phyloP scores from a whole-genome alignment of 2,113 vertebrate species.

The Phrynosoma platyrhinos region DNA sequence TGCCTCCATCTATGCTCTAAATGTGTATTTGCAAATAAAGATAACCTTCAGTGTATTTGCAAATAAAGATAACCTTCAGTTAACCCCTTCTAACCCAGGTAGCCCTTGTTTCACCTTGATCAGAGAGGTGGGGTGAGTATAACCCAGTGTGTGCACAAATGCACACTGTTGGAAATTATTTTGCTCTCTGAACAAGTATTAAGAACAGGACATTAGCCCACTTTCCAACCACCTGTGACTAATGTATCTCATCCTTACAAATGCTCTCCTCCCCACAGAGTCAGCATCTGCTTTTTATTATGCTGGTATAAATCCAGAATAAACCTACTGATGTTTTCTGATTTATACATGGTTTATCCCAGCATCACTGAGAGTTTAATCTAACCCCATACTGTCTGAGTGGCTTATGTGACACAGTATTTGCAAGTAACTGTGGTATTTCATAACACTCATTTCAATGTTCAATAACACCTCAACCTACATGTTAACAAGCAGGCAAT shows the following conservation, averaged over 20 bases:
- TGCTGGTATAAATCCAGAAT: slow-evolving; percentile 24
- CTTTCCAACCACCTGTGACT: slow-evolving; percentile 16
- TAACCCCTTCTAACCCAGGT: background rate
- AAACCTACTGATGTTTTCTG: background rate
- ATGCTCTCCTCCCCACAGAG: background rate
- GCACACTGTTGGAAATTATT: background rate
- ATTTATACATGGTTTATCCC: slow-evolving; percentile 7
- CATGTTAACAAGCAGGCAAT: slow-evolving; percentile 22
- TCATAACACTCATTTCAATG: background rate
- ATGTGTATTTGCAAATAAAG: background rate
- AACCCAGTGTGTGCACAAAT: background rate
- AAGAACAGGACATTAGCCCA: background rate
- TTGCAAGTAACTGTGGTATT: background rate
- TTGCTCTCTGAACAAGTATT: background rate
- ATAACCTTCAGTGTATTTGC: background rate
- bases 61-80: background rate
- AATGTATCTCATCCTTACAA: slow-evolving; percentile 1
- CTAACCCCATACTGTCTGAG: background rate
- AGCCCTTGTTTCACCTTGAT: background rate
- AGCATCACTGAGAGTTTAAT: background rate
- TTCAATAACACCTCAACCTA: background rate
- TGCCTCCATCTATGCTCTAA: background rate
- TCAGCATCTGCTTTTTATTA: slow-evolving; percentile 22
- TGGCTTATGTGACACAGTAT: slow-evolving; percentile 1
- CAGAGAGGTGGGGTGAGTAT: background rate